Base-by-base conservation (phyloP, 2,888 invertebrate genomes). In the Gymnosoma rotundatum region DNA sequence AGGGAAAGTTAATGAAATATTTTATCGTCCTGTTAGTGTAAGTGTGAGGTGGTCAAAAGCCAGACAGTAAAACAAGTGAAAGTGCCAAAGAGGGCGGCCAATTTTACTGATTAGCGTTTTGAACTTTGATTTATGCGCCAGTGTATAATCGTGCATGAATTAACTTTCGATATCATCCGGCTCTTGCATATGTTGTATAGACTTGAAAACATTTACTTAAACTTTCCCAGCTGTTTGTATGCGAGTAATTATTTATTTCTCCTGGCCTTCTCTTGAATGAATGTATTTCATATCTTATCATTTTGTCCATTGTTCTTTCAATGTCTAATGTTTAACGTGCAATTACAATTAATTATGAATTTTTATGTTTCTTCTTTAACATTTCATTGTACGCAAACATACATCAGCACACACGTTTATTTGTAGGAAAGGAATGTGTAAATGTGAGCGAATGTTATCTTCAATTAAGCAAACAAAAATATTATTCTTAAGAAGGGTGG, bases 1-100 rank as follows among this genome's bases (percentile, higher is more conserved):
- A 58, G 87, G 86, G 86, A 89, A 88, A 88, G 88, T 90, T 90
- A 91, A 90, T 91, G 90, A 91, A 90, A 90, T 88, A 87, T 87
- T 84, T 56, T 58, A 45, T 25, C 21, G 36, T n/a, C 36, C 50
- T 20, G 20, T 25, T 7, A 48, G 72, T 48, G 14, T 56, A 2
- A 12, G 36, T 42, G 21, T 52, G 10, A 42, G 56, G 20, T 52
- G 58, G 76, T 56, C 76, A 56, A 38, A 42, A 20, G 66, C 45
- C 54, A 70, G 64, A 21, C 50, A 72, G n/a, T 7, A 25, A 52
- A 20, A 21, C 25, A 70, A 64, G 56, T 70, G 69, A 67, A 70
- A 76, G 64, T 76, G 76, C 56, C 10, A 54, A 70, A 52, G 21
- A 74, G 54, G 79, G 63, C 48, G 83, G 66, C 69, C 83, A 85